Evolutionary conservation across 2,888 invertebrate genomes (phyloP).

Genomic region (Bhutanitis thaidina): DNA sequence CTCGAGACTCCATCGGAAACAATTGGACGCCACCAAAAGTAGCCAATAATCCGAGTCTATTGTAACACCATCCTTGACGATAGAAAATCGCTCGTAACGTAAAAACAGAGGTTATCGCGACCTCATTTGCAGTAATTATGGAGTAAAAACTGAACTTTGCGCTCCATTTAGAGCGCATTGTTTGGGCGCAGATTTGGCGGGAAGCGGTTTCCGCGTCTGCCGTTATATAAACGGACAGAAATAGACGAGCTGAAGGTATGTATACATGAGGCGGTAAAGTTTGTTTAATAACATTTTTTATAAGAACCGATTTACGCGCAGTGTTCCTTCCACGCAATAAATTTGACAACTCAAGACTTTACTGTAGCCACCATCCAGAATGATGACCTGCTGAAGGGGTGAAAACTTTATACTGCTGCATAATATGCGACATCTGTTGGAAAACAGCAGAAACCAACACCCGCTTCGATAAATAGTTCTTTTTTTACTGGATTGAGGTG

Average conservation of each 20-base stretch:
- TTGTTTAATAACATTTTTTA: neutral
- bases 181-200: neutral
- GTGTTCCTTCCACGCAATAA: too few species aligned
- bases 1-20: constrained; percentile 14
- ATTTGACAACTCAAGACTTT: too few species aligned
- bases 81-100: constrained; percentile 36
- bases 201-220: neutral
- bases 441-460: too few species aligned
- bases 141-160: constrained; percentile 34
- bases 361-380: too few species aligned
- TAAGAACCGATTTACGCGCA: neutral
- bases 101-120: constrained; percentile 50
- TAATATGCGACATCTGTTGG: too few species aligned
- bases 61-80: constrained; percentile 36
- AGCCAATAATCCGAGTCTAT: constrained; percentile 19
- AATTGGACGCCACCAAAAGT: constrained; percentile 7
- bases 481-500: too few species aligned
- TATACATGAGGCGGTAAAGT: neutral
- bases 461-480: too few species aligned
- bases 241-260: neutral
- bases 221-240: neutral
- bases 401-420: too few species aligned
- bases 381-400: too few species aligned
- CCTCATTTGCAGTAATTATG: constrained; percentile 43
- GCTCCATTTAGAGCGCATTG: neutral